Evolutionary conservation across 2,797 vertebrate genomes (phyloP).

Genomic region (Strix occidentalis): DNA sequence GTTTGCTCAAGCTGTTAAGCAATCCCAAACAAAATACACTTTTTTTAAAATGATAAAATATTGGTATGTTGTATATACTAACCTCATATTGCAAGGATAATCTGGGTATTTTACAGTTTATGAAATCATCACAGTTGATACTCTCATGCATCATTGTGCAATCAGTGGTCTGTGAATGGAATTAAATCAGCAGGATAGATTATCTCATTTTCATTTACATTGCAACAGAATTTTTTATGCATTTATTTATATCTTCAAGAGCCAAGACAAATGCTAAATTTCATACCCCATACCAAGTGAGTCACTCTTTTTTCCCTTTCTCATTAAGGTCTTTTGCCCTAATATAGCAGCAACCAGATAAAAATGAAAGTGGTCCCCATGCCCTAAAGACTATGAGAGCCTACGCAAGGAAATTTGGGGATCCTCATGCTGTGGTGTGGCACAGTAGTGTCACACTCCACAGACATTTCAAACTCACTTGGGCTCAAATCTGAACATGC

Average conservation of each 20-base stretch:
- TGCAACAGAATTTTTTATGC: neutral
- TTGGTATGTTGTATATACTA: neutral
- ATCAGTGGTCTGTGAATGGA: neutral
- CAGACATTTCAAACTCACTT: neutral
- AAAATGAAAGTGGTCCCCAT: neutral
- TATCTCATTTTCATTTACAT: neutral
- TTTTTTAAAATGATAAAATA: neutral
- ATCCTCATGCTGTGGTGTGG: accelerated
- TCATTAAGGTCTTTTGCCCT: neutral
- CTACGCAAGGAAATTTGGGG: neutral
- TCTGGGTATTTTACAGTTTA: neutral
- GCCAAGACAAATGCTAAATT: neutral
- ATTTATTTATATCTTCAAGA: neutral
- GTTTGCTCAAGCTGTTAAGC: neutral
- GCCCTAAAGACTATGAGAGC: neutral
- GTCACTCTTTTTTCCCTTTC: neutral
- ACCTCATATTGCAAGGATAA: neutral
- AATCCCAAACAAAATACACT: neutral
- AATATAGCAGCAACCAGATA: neutral
- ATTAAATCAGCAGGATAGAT: neutral
- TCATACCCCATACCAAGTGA: neutral
- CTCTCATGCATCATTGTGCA: neutral
- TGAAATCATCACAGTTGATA: neutral
- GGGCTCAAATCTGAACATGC: neutral
- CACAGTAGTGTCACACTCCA: neutral